Conservation (phyloP, 53 echinoderm and acorn worm species). For the Astropecten irregularis region DNA sequence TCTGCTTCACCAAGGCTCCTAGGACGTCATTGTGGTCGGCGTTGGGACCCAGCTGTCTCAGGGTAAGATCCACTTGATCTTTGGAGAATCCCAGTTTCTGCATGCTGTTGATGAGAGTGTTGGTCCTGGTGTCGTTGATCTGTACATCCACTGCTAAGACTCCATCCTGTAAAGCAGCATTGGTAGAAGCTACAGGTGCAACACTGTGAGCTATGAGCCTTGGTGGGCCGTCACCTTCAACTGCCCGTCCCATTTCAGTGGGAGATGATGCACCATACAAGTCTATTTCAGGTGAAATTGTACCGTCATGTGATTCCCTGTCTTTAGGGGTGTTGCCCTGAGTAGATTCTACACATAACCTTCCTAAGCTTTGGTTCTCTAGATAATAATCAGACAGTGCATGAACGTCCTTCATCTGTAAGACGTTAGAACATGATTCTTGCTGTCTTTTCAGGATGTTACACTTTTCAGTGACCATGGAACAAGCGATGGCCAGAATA, state of each 20-base stretch:
- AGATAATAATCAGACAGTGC: too few species aligned
- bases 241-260: not conserved
- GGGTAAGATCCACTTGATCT: constrained; percentile 53
- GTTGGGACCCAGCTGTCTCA: constrained; percentile 63
- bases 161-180: too few species aligned
- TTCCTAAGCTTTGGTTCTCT: not conserved
- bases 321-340: not conserved
- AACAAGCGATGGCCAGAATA: not conserved
- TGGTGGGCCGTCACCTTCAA: not conserved
- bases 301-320: not conserved
- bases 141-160: not conserved
- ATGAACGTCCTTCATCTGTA: not conserved
- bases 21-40: constrained; percentile 73
- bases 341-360: not conserved
- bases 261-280: not conserved
- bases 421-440: not conserved
- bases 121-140: not conserved
- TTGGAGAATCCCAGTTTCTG: constrained; percentile 72
- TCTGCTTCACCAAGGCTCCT: constrained; percentile 60
- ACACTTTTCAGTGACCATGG: not conserved
- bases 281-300: too few species aligned
- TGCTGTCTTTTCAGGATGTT: not conserved
- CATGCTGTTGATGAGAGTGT: constrained; percentile 45
- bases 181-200: not conserved
- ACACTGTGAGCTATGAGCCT: constrained; percentile 1